Conservation (phyloP, 2,113 vertebrate genomes). For the Hemibagrus wyckioides region DNA sequence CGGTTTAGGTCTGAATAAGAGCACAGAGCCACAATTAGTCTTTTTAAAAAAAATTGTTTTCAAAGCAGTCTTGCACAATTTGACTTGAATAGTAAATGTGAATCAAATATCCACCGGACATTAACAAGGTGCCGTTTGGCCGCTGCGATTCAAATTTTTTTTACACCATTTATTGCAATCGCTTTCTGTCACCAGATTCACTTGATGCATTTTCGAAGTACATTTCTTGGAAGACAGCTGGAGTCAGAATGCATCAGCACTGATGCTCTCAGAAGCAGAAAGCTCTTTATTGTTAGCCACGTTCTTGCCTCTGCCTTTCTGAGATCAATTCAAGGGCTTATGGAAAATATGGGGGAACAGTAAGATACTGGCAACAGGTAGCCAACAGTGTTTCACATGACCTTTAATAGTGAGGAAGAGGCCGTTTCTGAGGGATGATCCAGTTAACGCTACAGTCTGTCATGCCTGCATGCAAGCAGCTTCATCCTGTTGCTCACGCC, state of each 20-base stretch:
- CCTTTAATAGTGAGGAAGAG: neutral
- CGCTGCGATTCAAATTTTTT: neutral
- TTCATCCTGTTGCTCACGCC: slow-evolving; percentile 65
- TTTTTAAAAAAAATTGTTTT: neutral
- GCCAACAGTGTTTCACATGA: neutral
- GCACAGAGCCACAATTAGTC: neutral
- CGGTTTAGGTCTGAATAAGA: neutral
- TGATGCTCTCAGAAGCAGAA: slow-evolving; percentile 12
- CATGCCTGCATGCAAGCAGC: slow-evolving; percentile 56
- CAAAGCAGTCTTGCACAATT: neutral
- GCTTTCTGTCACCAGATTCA: neutral
- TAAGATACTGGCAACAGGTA: neutral
- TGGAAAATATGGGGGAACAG: neutral
- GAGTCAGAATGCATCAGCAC: neutral
- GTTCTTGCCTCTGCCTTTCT: neutral
- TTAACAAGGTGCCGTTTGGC: neutral
- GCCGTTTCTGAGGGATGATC: slow-evolving; percentile 8
- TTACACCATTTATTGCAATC: slow-evolving; percentile 15
- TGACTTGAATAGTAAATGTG: neutral
- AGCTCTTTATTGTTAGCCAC: neutral
- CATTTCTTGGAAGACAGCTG: slow-evolving; percentile 14
- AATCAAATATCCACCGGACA: neutral
- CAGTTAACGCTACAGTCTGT: slow-evolving; percentile 41
- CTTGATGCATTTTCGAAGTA: neutral
- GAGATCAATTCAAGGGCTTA: neutral